These are phyloP conservation scores for Epinephelus moara DNA, from an alignment of 2,113 vertebrate species.

Conservation along the genomic window DNA sequence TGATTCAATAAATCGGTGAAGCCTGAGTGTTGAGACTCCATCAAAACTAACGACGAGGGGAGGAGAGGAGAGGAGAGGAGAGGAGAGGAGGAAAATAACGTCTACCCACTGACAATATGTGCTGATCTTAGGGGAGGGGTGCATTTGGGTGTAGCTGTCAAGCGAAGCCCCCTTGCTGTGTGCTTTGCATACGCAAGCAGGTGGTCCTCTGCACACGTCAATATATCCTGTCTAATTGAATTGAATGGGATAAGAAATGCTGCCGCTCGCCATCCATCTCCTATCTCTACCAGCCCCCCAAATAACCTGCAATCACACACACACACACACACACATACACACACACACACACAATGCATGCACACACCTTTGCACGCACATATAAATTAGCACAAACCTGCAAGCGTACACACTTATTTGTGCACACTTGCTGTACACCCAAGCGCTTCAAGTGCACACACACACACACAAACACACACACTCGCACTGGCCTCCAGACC, in stretches of 20 bases:
- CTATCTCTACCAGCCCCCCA: constrained; percentile 40
- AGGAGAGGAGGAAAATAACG: constrained; percentile 22
- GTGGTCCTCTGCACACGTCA: constrained; percentile 66
- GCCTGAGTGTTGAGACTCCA: constrained; percentile 22
- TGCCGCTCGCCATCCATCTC: constrained; percentile 56
- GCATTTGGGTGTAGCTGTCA: constrained; percentile 56
- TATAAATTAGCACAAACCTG: constrained; percentile 25
- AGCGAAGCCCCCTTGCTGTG: constrained; percentile 60
- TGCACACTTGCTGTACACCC: constrained; percentile 4
- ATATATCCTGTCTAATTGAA: constrained; percentile 76
- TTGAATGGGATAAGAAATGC: constrained; percentile 71
- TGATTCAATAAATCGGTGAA: constrained; percentile 42
- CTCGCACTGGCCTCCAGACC: constrained; percentile 68
- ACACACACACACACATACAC: constrained; percentile 4
- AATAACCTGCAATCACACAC: constrained; percentile 38
- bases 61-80: background rate
- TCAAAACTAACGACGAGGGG: constrained; percentile 15
- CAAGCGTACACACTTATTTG: constrained; percentile 9
- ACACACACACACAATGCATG: background rate
- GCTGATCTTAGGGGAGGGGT: constrained; percentile 51
- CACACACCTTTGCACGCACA: background rate
- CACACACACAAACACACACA: constrained; percentile 28
- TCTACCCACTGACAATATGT: constrained; percentile 48
- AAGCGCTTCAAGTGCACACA: background rate
- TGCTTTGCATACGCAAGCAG: constrained; percentile 78